Conservation (phyloP, 2,113 vertebrate species). For the Megaleporinus macrocephalus region DNA sequence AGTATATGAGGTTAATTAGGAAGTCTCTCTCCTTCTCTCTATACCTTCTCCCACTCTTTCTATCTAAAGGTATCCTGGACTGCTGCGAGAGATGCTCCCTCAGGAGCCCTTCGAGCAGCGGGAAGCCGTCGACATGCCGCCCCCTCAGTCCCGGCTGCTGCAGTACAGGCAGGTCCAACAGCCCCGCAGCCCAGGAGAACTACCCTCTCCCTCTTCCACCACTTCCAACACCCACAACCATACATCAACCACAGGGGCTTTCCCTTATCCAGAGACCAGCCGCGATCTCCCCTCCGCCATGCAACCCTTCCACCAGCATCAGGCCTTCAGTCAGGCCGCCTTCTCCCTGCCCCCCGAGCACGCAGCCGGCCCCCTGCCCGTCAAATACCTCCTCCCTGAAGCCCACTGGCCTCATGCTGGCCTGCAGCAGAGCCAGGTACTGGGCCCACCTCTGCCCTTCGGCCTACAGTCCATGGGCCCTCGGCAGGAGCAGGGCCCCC, state of each 20-base stretch:
- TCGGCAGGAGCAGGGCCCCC: constrained; percentile 89
- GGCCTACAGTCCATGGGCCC: constrained; percentile 90
- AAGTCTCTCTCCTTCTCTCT: not conserved
- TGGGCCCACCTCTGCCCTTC: constrained; percentile 90
- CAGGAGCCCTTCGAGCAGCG: constrained; percentile 87
- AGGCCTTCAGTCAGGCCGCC: constrained; percentile 82
- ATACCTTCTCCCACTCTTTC: not conserved
- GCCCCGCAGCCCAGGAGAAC: constrained; percentile 85
- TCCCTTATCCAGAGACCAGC: constrained; percentile 80
- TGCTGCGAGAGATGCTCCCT: constrained; percentile 90
- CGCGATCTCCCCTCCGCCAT: constrained; percentile 78
- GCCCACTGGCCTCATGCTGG: constrained; percentile 92
- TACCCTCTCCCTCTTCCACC: constrained; percentile 74
- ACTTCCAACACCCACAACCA: constrained; percentile 74
- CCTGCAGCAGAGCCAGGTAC: constrained; percentile 87
- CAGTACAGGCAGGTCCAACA: constrained; percentile 94
- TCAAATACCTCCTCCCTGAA: constrained; percentile 95
- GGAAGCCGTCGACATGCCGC: constrained; percentile 91
- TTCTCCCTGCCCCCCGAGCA: constrained; percentile 88
- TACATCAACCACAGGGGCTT: constrained; percentile 74
- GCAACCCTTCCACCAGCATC: constrained; percentile 82
- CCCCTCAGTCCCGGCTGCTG: constrained; percentile 95
- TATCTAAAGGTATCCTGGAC: constrained; percentile 87
- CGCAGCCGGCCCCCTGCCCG: constrained; percentile 79
- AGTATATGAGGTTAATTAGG: too few species aligned